Base-by-base conservation (phyloP, 2,888 invertebrate species). In the Caenorhabditis wallacei region DNA sequence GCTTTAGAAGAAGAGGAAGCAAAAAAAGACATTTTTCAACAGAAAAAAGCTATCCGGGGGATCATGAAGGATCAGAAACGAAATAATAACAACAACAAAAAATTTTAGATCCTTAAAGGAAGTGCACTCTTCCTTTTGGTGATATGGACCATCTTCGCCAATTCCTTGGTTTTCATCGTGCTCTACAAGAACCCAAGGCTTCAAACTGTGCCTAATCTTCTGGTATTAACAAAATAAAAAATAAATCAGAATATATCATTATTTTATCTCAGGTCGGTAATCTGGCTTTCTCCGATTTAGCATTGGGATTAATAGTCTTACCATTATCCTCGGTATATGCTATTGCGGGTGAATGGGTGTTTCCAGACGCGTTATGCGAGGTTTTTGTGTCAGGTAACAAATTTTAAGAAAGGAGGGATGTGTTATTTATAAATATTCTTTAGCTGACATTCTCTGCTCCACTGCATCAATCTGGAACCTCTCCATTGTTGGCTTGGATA, bases 381-480 rank as follows among this genome's bases (percentile, higher is more conserved):
- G 90, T 93, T 5, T 93, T 93, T 92, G 91, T 93, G 20, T 93
- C 93, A 1, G 91, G 91, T 91, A 78, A 53, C 13, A 30, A 56
- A 18, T n/a, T n/a, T n/a, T 54, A 48, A 37, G 22, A 4, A 24
- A 24, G 4, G 35, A 16, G 13, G 40, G 16, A 11, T 40, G 40
- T 10, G 5, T 10, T 8, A 40, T 2, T 18, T 48, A 11, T 10
- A 48, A 48, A 2, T 48, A 4, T 48, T 2, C 16, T 90, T 84
- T 70, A 90, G 91, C 92, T 24, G 93, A 93, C 87, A 93, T 93
- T 26, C 91, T 93, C 75, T 89, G 93, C 79, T 93, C 93, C 71
- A 93, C 93, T 1, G 92, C 93, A 0, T 93, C 93, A n/a, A 93
- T 93, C 71, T 91, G 93, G 84, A 93, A 93, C 75, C 89, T 93